phyloP scores from a whole-genome alignment of 2,888 invertebrate genomes.

The Tenthredo amoena region DNA sequence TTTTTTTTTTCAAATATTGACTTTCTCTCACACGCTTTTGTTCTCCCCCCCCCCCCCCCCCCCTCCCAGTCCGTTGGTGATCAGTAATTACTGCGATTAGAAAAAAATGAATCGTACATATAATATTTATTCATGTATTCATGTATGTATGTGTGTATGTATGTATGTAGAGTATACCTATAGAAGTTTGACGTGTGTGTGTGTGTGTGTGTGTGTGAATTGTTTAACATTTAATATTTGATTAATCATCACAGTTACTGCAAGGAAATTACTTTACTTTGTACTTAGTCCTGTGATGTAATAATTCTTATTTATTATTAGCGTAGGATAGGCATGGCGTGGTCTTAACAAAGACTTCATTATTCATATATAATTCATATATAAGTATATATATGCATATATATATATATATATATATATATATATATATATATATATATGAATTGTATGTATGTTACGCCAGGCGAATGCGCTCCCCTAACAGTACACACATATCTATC shows the following conservation, averaged over 20 bases:
- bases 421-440: background rate
- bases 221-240: conserved; percentile 34
- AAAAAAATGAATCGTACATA: background rate
- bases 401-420: background rate
- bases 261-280: conserved; percentile 48
- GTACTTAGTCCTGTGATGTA: conserved; percentile 49
- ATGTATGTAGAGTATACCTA: conserved; percentile 6
- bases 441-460: conserved; percentile 54
- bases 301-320: conserved; percentile 26
- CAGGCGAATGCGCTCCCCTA: conserved; percentile 66
- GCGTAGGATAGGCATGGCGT: conserved; percentile 38
- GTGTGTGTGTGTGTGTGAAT: conserved; percentile 6
- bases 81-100: background rate
- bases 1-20: too few species aligned
- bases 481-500: conserved; percentile 62
- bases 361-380: background rate
- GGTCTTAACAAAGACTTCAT: conserved; percentile 6
- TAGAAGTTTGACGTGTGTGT: background rate
- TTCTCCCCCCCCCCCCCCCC: too few species aligned
- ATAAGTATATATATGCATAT: background rate
- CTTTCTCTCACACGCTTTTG: too few species aligned
- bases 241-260: conserved; percentile 40
- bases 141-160: background rate
- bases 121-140: background rate
- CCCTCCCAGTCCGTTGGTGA: background rate